Evolutionary conservation across 2,888 invertebrate genomes (phyloP).

Genomic region (Phrixothrix hirtus): DNA sequence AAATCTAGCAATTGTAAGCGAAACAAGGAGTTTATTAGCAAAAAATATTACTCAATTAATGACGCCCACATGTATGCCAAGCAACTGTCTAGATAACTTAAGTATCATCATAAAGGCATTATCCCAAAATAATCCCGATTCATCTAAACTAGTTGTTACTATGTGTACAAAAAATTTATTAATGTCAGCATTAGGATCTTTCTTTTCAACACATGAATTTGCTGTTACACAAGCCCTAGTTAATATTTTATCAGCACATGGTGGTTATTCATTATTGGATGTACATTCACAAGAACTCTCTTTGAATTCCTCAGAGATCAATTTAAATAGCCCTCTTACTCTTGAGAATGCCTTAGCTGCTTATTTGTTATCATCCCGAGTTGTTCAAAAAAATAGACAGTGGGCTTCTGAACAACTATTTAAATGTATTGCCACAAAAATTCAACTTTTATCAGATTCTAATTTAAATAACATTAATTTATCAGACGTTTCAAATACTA

Average conservation of each 20-base stretch:
- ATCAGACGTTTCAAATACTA: slow-evolving; percentile 60
- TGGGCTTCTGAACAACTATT: slow-evolving; percentile 67
- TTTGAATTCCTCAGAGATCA: slow-evolving; percentile 29
- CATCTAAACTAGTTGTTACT: slow-evolving; percentile 61
- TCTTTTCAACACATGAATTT: slow-evolving; percentile 52
- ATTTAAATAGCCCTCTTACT: slow-evolving; percentile 54
- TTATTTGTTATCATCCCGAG: slow-evolving; percentile 61
- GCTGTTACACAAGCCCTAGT: slow-evolving; percentile 66
- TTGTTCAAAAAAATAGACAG: slow-evolving; percentile 59
- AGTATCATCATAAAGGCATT: slow-evolving; percentile 59
- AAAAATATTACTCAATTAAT: slow-evolving; percentile 46
- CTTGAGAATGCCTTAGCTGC: slow-evolving; percentile 65
- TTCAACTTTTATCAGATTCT: slow-evolving; percentile 49
- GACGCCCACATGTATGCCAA: slow-evolving; percentile 27
- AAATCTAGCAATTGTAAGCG: slow-evolving; percentile 41
- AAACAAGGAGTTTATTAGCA: slow-evolving; percentile 36
- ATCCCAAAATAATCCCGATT: slow-evolving; percentile 59
- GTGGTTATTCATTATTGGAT: slow-evolving; percentile 54
- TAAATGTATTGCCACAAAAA: slow-evolving; percentile 55
- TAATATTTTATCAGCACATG: slow-evolving; percentile 58
- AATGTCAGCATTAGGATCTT: slow-evolving; percentile 54
- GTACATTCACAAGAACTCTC: slow-evolving; percentile 47
- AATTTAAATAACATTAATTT: slow-evolving; percentile 54
- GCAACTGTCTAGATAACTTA: slow-evolving; percentile 50
- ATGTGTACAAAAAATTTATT: slow-evolving; percentile 61